Percentiles rank a stretch among this genome's conserved stretches.
These are phyloP conservation scores for Melanostoma mellinum DNA, from an alignment of 2,888 invertebrate genomes.

Conservation along the genomic window DNA sequence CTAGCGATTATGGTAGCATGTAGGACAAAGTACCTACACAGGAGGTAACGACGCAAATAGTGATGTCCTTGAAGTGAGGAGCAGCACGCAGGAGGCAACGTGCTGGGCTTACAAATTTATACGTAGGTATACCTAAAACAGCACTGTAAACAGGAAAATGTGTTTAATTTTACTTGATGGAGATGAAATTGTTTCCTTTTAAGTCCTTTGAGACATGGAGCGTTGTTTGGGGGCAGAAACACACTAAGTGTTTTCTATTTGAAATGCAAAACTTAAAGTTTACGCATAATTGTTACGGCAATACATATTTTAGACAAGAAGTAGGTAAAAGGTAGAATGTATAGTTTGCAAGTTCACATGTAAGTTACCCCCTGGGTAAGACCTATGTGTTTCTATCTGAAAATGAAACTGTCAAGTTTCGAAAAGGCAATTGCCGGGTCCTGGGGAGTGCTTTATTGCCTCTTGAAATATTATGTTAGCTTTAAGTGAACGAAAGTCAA, in stretches of 20 bases:
- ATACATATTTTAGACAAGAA: neutral
- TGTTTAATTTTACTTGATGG: constrained; percentile 40
- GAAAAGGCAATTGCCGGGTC: too few relatives aligned
- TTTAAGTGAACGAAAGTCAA: too few relatives aligned
- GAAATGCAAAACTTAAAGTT: constrained; percentile 42
- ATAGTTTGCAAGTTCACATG: too few relatives aligned
- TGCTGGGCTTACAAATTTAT: constrained; percentile 16
- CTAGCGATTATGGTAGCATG: neutral
- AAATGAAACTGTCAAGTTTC: too few relatives aligned
- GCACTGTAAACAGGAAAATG: constrained; percentile 28
- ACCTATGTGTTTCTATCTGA: too few relatives aligned
- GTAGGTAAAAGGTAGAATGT: neutral
- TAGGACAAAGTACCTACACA: neutral
- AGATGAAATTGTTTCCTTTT: constrained; percentile 31
- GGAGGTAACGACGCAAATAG: neutral
- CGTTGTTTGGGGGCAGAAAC: neutral
- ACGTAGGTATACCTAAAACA: neutral
- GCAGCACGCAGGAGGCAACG: constrained; percentile 8
- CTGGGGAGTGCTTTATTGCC: too few relatives aligned
- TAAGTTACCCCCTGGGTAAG: too few relatives aligned
- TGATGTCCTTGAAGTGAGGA: constrained; percentile 25
- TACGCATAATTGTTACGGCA: constrained; percentile 22
- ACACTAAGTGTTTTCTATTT: constrained; percentile 5
- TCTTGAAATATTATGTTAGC: too few relatives aligned
- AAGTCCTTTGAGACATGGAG: constrained; percentile 6